A percentile compares a stretch with the other conserved stretches of the same genome.
These are phyloP conservation scores for Anarsia innoxiella DNA, from an alignment of 2,888 invertebrate species.

Conservation along the genomic window DNA sequence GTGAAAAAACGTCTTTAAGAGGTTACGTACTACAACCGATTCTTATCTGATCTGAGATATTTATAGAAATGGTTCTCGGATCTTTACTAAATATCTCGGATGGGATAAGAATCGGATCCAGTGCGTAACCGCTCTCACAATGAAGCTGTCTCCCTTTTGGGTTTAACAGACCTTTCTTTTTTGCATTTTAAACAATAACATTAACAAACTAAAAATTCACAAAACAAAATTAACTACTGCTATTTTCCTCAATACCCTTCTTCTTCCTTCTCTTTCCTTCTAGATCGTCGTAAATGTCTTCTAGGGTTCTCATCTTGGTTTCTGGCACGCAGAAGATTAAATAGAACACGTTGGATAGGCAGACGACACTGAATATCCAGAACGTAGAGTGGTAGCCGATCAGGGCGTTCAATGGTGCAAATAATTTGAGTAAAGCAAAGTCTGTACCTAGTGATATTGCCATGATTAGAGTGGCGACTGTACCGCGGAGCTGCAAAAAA, in stretches of 20 bases:
- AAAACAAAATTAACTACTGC: constrained; percentile 41
- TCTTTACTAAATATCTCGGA: no score
- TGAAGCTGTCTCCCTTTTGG: no score
- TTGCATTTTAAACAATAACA: no score
- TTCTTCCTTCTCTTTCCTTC: constrained; percentile 68
- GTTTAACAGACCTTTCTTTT: no score
- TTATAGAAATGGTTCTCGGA: no score
- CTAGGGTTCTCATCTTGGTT: constrained; percentile 91
- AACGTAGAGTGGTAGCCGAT: constrained; percentile 86
- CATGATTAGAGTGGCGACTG: constrained; percentile 61
- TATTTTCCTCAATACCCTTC: constrained; percentile 27
- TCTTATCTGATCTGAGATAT: no score
- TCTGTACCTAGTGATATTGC: constrained; percentile 85
- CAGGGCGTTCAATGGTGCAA: constrained; percentile 78
- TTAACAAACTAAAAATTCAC: no score
- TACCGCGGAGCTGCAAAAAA: constrained; percentile 52
- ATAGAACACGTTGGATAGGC: constrained; percentile 85
- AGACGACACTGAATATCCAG: constrained; percentile 86
- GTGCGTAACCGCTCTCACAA: no score
- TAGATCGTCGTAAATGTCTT: constrained; percentile 91
- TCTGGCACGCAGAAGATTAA: constrained; percentile 92
- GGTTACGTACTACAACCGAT: no score
- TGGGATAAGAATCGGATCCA: no score
- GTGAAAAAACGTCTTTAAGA: no score
- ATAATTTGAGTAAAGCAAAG: constrained; percentile 89